These are phyloP conservation scores for Oreonectes daqikongensis DNA, from an alignment of 2,797 vertebrate genomes.

Conservation along the genomic window DNA sequence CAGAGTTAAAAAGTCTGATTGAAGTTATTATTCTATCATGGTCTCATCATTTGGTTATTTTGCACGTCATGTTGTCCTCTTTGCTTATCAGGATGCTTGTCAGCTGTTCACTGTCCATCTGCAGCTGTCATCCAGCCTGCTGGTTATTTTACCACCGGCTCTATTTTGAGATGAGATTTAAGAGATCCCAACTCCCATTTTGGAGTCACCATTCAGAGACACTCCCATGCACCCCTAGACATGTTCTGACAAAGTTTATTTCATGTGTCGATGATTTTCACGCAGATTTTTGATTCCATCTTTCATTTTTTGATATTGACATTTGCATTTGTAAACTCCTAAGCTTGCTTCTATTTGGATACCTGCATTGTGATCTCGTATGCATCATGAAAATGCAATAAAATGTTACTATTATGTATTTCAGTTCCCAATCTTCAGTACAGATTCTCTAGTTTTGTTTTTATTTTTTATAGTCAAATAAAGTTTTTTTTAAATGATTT, in stretches of 20 bases:
- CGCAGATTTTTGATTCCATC: too few species aligned
- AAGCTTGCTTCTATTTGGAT: too few species aligned
- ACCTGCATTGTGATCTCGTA: too few species aligned
- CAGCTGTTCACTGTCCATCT: constrained; percentile 94
- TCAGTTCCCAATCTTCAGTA: too few species aligned
- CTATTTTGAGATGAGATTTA: constrained; percentile 81
- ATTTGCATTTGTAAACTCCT: not conserved
- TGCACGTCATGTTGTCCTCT: constrained; percentile 26
- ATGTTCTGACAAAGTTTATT: not conserved
- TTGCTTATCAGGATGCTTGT: constrained; percentile 62
- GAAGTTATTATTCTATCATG: constrained; percentile 32
- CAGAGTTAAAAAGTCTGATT: constrained; percentile 17
- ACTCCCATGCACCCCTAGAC: too few species aligned
- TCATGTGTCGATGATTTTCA: too few species aligned
- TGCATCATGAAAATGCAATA: not conserved
- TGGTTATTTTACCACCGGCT: constrained; percentile 78
- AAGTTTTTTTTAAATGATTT: too few species aligned
- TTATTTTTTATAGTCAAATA: too few species aligned
- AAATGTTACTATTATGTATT: not conserved
- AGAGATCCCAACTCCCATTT: constrained; percentile 49
- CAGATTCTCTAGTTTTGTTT: too few species aligned
- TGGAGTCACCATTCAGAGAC: constrained; percentile 5
- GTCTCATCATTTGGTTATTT: constrained; percentile 53
- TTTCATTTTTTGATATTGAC: not conserved
- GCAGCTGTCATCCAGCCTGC: constrained; percentile 76